Evolutionary conservation across 2,113 vertebrate genomes (phyloP).

Genomic region (Gila orcuttii): DNA sequence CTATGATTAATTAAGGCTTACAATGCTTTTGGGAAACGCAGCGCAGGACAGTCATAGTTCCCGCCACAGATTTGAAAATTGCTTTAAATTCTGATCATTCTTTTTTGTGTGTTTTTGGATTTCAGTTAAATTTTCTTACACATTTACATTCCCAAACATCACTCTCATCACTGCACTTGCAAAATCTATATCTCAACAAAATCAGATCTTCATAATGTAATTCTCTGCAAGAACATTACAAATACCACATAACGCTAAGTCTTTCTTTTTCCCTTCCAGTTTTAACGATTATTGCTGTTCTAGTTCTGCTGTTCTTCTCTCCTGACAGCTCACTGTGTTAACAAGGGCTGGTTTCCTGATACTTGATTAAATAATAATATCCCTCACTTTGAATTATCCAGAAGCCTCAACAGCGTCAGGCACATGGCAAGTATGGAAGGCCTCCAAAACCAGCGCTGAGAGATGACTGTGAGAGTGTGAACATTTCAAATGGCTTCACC

Average conservation of each 20-base stretch:
- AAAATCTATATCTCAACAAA: neutral
- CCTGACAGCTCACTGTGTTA: constrained; percentile 1
- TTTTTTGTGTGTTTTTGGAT: neutral
- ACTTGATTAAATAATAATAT: constrained; percentile 24
- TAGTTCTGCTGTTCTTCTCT: neutral
- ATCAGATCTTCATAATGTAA: neutral
- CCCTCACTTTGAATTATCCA: neutral
- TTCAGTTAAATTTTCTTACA: neutral
- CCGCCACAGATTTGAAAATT: too few species aligned
- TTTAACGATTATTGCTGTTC: constrained; percentile 12
- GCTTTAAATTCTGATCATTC: neutral
- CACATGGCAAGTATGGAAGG: neutral
- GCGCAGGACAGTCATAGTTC: neutral
- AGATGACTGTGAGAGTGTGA: constrained; percentile 16
- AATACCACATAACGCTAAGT: neutral
- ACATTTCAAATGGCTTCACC: constrained; percentile 8
- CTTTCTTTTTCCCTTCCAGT: neutral
- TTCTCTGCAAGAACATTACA: neutral
- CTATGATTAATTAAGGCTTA: too few species aligned
- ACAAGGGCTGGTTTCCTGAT: constrained; percentile 9
- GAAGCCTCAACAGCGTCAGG: neutral
- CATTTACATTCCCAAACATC: neutral
- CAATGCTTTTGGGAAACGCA: too few species aligned
- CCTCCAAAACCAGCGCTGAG: constrained; percentile 7
- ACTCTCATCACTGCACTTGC: neutral